Evolutionary conservation across 2,113 vertebrate species (phyloP).

Genomic region (Daboia siamensis): DNA sequence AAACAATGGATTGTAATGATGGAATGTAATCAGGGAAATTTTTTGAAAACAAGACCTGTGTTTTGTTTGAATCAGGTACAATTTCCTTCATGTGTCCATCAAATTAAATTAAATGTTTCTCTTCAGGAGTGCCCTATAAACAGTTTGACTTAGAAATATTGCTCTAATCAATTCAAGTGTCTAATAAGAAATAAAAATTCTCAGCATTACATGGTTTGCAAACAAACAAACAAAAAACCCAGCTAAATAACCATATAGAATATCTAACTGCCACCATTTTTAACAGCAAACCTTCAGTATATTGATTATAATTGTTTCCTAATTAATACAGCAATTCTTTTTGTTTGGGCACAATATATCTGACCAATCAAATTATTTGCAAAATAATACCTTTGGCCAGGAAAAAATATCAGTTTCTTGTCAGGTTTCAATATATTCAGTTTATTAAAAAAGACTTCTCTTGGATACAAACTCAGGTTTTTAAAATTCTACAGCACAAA

Average conservation of each 20-base stretch:
- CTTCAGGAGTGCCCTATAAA: not conserved
- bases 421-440: not conserved
- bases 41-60: not conserved
- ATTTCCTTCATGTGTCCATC: not conserved
- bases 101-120: not conserved
- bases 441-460: not conserved
- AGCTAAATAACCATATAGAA: not conserved
- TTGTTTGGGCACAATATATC: not conserved
- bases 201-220: not conserved
- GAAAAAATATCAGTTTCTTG: not conserved
- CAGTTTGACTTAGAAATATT: not conserved
- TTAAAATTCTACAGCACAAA: not conserved
- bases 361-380: not conserved
- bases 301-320: not conserved
- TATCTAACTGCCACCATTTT: not conserved
- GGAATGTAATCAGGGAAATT: not conserved
- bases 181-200: not conserved
- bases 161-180: not conserved
- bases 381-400: not conserved
- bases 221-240: not conserved
- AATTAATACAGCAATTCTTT: not conserved
- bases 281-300: not conserved
- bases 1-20: not conserved
- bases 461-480: not conserved
- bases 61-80: not conserved